Percentiles rank a stretch among this genome's conserved stretches.
phyloP scores from a whole-genome alignment of 2,888 invertebrate species.

The Rhabditophanes sp. region DNA sequence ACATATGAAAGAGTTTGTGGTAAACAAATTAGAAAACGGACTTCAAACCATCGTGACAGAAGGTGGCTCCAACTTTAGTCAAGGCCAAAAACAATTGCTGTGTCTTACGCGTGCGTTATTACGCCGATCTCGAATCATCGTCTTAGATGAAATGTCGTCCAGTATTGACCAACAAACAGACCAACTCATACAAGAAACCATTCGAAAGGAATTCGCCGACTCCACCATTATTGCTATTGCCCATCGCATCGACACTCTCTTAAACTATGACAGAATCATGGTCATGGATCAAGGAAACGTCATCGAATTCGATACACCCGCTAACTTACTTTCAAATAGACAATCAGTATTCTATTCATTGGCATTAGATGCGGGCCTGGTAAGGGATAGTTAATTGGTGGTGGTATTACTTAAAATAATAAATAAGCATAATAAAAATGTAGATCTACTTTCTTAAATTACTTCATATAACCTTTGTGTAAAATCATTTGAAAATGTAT shows the following conservation, averaged over 20 bases:
- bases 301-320: conserved; percentile 46
- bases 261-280: no score
- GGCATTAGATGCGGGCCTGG: no score
- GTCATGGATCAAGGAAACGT: conserved; percentile 46
- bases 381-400: no score
- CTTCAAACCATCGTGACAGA: no score
- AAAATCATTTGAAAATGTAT: no score
- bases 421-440: no score
- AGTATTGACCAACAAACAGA: conserved; percentile 45
- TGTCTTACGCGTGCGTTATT: conserved; percentile 48
- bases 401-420: no score
- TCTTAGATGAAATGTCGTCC: conserved; percentile 52
- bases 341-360: conserved; percentile 45
- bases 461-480: no score
- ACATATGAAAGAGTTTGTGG: conserved; percentile 54
- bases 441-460: no score
- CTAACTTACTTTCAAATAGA: conserved; percentile 42
- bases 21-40: no score
- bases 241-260: conserved; percentile 73
- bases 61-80: no score
- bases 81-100: conserved; percentile 49
- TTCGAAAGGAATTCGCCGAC: conserved; percentile 64
- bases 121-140: conserved; percentile 47
- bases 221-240: conserved; percentile 52
- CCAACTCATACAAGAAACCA: conserved; percentile 51